A percentile compares a stretch with the other conserved stretches of the same genome.
phyloP scores from a whole-genome alignment of 2,113 vertebrate species.

The Platichthys stellatus region DNA sequence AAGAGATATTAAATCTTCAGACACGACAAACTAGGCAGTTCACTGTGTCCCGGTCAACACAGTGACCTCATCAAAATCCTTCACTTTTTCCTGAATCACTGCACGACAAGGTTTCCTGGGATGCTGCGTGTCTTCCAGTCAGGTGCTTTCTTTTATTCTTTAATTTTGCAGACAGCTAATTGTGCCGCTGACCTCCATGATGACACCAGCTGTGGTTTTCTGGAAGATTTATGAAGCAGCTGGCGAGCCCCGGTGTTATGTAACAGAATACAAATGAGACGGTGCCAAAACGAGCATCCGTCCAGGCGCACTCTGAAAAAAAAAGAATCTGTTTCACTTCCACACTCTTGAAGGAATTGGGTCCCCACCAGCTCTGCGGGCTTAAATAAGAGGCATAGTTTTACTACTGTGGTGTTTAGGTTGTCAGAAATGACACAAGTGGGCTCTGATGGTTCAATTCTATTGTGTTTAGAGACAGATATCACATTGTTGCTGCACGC shows the following conservation, averaged over 20 bases:
- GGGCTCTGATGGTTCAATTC: not conserved
- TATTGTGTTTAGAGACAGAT: not conserved
- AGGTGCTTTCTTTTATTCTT: not conserved
- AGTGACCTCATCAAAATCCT: not conserved
- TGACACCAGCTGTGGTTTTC: slow-evolving; percentile 57
- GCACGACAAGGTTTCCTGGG: not conserved
- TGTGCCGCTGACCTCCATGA: slow-evolving; percentile 27
- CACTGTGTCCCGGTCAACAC: no score
- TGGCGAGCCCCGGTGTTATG: slow-evolving; percentile 40
- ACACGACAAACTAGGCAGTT: no score
- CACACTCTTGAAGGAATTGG: slow-evolving; percentile 22
- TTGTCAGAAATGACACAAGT: not conserved
- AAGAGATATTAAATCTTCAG: no score
- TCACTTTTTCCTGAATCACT: not conserved
- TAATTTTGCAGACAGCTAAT: slow-evolving; percentile 31
- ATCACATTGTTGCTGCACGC: no score
- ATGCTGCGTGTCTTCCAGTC: not conserved
- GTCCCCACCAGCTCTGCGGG: not conserved
- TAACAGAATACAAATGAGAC: slow-evolving; percentile 44
- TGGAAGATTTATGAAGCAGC: slow-evolving; percentile 51
- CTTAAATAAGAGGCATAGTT: not conserved
- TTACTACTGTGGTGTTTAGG: not conserved
- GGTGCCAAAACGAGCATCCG: slow-evolving; percentile 16
- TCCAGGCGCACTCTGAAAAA: not conserved
- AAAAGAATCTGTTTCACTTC: slow-evolving; percentile 42